A percentile compares a stretch with the other conserved stretches of the same genome.
Evolutionary conservation across 2,113 vertebrate species (phyloP).

Genomic region (Neofelis nebulosa): DNA sequence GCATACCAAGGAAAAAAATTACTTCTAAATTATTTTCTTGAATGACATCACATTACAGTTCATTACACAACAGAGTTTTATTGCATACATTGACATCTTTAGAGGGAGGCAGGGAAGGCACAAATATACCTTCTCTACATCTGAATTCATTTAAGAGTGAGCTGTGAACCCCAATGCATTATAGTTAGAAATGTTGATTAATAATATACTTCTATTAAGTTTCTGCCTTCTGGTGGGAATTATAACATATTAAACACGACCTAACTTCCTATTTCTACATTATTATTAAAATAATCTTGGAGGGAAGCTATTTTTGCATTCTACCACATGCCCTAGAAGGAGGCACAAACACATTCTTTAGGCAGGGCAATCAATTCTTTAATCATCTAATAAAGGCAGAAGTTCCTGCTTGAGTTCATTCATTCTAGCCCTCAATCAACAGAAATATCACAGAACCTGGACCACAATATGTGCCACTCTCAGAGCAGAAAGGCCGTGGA

Average conservation of each 20-base stretch:
- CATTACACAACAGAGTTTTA: not conserved
- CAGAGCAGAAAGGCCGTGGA: not conserved
- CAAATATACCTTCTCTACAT: not conserved
- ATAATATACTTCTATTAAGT: not conserved
- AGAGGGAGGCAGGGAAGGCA: not conserved
- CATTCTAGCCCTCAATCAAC: not conserved
- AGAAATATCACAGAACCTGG: not conserved
- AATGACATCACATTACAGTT: not conserved
- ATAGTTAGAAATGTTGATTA: not conserved
- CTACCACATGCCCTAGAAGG: not conserved
- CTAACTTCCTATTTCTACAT: not conserved
- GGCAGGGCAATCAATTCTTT: not conserved
- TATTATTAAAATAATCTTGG: conserved; percentile 4
- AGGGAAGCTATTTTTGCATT: not conserved
- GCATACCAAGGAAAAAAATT: not conserved
- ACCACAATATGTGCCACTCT: not conserved
- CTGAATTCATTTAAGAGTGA: not conserved
- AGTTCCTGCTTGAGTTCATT: not conserved
- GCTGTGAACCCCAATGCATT: not conserved
- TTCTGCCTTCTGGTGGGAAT: not conserved
- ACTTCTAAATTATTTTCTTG: conserved; percentile 15
- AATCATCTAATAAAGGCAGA: not conserved
- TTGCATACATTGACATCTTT: not conserved
- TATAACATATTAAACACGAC: not conserved
- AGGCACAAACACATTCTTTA: not conserved